phyloP scores from a whole-genome alignment of 64 coral and sea anemone species.

The Stichodactyla helianthus region DNA sequence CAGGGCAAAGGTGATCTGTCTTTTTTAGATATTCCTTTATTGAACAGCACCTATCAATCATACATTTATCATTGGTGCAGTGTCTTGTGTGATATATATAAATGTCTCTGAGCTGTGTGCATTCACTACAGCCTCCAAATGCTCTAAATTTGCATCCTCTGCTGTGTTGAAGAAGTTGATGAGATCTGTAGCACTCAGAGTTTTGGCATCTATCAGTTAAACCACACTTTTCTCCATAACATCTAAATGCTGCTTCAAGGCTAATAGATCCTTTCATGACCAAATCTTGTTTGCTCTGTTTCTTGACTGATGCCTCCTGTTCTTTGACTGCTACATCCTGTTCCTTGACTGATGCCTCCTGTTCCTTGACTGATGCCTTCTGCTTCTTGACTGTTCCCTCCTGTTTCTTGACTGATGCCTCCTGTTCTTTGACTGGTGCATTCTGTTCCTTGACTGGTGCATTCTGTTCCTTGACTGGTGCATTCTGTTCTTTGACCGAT shows the following conservation, averaged over 20 bases:
- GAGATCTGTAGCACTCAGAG: neutral
- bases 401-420: neutral
- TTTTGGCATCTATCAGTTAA: neutral
- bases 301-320: neutral
- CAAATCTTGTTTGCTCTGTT: neutral
- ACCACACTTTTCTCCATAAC: neutral
- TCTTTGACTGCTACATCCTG: neutral
- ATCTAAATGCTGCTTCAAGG: neutral
- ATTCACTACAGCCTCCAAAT: neutral
- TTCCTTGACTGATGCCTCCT: neutral
- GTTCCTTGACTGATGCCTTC: neutral
- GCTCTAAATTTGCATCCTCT: neutral
- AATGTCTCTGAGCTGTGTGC: neutral
- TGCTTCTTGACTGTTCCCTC: neutral
- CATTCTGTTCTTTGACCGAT: neutral
- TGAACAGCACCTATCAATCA: neutral
- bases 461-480: neutral
- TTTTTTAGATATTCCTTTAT: neutral
- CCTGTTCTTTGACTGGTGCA: neutral
- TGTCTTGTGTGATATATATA: neutral
- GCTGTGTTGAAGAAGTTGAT: neutral
- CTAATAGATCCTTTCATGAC: neutral
- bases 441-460: neutral
- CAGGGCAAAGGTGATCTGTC: neutral
- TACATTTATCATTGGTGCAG: neutral